Base-by-base conservation (phyloP, 2,797 vertebrate species). In the Mormyrops attenuatus region DNA sequence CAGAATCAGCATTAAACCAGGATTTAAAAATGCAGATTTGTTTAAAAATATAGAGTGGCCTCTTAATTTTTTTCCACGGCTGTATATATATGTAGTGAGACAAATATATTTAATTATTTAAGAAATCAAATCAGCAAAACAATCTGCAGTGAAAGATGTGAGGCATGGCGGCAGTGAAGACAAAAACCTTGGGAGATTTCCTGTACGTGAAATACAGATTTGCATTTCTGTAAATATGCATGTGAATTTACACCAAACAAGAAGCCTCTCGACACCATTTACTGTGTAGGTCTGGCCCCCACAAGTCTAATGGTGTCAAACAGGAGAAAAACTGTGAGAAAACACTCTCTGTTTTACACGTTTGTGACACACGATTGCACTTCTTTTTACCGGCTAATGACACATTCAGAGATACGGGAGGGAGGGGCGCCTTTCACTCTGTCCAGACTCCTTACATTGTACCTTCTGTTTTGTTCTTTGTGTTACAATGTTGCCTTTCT, bases 181-280 rank as follows among this genome's bases (percentile, higher is more conserved):
- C n/a, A 2, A 26, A 85, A 15, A 49, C 47, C 47, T 30, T 52
- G 17, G 47, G 47, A 85, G n/a, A 26, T 85, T 85, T 50, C 20
- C 82, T 52, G n/a, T 26, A 50, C 1, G 47, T 52, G 82, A 85
- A 52, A 52, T 50, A 85, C 30, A 49, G 47, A 85, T 85, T 85
- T 52, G 47, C 82, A 85, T 85, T 30, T 47, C 73, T 80, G 73
- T 80, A 44, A 47, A 80, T 80, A 80, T 80, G 49, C 82, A 52
- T 52, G 47, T 85, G 44, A 52, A 52, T 85, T 85, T 30, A 49
- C 3, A 85, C 22, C 82, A 52, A 52, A n/a, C 44, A 52, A 26
- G n/a, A 50, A 30, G 47, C 47, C 47, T 49, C 47, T n/a, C 3
- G 20, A 26, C 47, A 52, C 22, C n/a, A 15, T 26, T n/a, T 85